phyloP scores from a whole-genome alignment of 2,888 invertebrate species.

The Peribatodes rhomboidaria region DNA sequence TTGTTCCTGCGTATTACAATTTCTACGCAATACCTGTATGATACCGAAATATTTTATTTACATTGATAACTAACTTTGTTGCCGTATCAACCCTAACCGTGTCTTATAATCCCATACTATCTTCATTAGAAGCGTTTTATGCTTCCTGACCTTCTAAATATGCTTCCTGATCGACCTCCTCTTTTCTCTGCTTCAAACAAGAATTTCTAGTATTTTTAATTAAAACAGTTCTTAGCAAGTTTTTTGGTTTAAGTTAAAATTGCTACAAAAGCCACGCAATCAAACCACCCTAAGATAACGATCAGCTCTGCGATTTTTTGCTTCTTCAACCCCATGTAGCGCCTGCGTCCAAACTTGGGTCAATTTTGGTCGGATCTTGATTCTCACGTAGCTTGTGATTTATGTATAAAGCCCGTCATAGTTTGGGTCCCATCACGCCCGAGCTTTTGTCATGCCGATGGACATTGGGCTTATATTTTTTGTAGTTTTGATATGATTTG shows the following conservation, averaged over 20 bases:
- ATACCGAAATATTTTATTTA: too few species aligned
- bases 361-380: slow-evolving; percentile 56
- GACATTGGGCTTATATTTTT: slow-evolving; percentile 51
- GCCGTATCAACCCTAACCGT: too few species aligned
- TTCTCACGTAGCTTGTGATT: slow-evolving; percentile 65
- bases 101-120: too few species aligned
- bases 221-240: too few species aligned
- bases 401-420: slow-evolving; percentile 57
- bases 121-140: too few species aligned
- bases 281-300: slow-evolving; percentile 42
- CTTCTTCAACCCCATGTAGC: slow-evolving; percentile 48
- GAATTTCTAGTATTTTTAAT: too few species aligned
- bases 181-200: too few species aligned
- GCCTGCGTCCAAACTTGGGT: slow-evolving; percentile 59
- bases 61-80: too few species aligned
- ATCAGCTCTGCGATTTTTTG: slow-evolving; percentile 54
- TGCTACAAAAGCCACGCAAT: not conserved
- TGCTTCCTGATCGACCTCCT: too few species aligned
- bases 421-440: slow-evolving; percentile 54
- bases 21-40: too few species aligned
- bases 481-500: slow-evolving; percentile 17
- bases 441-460: slow-evolving; percentile 52
- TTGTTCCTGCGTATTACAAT: too few species aligned
- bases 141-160: too few species aligned
- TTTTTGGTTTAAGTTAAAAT: not conserved